phyloP scores from a whole-genome alignment of 2,888 invertebrate species.

The Smittia sp. region DNA sequence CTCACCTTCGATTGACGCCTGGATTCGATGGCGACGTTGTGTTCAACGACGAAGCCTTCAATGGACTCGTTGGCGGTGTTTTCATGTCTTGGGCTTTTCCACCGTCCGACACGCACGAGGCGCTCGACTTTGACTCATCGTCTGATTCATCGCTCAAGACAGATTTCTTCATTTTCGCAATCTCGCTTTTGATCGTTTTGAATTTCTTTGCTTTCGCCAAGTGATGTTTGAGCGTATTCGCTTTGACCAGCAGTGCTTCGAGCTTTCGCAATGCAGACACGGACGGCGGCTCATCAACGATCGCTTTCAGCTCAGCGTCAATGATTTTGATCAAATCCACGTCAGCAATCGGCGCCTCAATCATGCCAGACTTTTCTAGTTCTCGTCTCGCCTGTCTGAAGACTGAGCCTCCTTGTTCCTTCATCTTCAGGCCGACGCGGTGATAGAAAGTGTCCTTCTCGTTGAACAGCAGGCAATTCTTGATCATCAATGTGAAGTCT shows the following conservation, averaged over 20 bases:
- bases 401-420: constrained; percentile 79
- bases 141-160: constrained; percentile 47
- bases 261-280: constrained; percentile 53
- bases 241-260: constrained; percentile 62
- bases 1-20: constrained; percentile 53
- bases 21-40: constrained; percentile 49
- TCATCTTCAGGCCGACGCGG: constrained; percentile 82
- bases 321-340: constrained; percentile 59
- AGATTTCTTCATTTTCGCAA: constrained; percentile 57
- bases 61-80: constrained; percentile 53
- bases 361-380: constrained; percentile 54
- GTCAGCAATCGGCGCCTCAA: constrained; percentile 51
- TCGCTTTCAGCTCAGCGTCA: constrained; percentile 57
- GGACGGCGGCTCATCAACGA: constrained; percentile 49
- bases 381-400: constrained; percentile 78
- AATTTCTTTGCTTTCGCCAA: constrained; percentile 59
- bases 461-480: constrained; percentile 93
- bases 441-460: constrained; percentile 94
- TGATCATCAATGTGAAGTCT: constrained; percentile 94
- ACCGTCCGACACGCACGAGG: not conserved
- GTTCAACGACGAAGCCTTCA: constrained; percentile 48
- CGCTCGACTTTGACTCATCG: constrained; percentile 47
- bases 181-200: constrained; percentile 59
- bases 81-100: not conserved
- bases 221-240: constrained; percentile 61